Evolutionary conservation across 2,888 invertebrate species (phyloP), one percentile per base, ranked within the genome.

Genomic region (Chelonus formosanus): DNA sequence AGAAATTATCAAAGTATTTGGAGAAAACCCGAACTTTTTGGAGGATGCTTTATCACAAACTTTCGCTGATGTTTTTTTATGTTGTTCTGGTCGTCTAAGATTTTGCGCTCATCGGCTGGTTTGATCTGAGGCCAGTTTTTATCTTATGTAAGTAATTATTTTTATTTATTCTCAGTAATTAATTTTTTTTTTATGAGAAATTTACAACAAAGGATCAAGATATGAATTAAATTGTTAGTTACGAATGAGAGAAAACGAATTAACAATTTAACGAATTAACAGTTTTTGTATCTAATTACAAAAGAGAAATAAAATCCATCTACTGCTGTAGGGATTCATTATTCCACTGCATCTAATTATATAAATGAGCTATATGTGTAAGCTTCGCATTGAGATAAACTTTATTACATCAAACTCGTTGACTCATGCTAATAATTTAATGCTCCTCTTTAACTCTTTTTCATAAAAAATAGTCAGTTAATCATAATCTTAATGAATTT

Each of bases 101-200:
- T 87, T 91, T 75, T 86, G 86, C 76, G 91, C 91, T 0, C 91
- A 91, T 78, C 88, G 90, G 55, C 85, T 89, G 3, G 89, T 91
- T 7, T 85, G 91, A 5, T 90, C 91, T 1, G 90, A 90, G 68
- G 91, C 89, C 73, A 91, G 91, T 85, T 86, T 87, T 63, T 89
- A 90, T 76, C 85, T 91, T 20, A 89, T 86, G 91, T 91, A 85
- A 83, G 83, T 63, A 45, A n/a, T n/a, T n/a, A n/a, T n/a, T n/a
- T n/a, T n/a, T n/a, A n/a, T n/a, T 35, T n/a, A 40, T 40, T 6
- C 3, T 3, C 4, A 40, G 3, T 40, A 40, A 40, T 40, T 40
- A 40, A 40, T 40, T 40, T 6, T 6, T 20, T 20, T 20, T 20
- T 20, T 20, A 40, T 40, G 1, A 40, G 1, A 5, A 40, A 40